Base-by-base conservation (phyloP, 2,797 vertebrate genomes). In the Darevskia nairensis region DNA sequence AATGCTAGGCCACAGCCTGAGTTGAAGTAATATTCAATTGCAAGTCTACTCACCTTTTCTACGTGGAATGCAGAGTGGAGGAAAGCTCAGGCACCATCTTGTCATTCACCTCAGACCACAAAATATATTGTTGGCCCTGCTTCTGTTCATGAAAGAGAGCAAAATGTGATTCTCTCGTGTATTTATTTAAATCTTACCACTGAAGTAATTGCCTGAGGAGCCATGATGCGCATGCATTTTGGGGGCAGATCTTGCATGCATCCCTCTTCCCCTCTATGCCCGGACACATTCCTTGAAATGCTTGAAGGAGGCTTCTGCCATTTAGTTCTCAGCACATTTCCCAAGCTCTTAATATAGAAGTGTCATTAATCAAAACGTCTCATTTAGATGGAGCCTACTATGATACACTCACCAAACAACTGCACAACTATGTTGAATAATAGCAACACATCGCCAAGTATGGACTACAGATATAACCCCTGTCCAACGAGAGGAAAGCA, bases 371-470 rank as follows among this genome's bases (percentile, higher is more conserved):
- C 8, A 39, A 41, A 39, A 64, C 23, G 4, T 64, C 7, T 19
- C 89, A 90, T 35, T 80, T 92, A 84, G 64, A 90, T 91, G 71
- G 44, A 93, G 66, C 55, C 11, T 88, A 59, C 75, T 59, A 46
- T 86, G 72, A 92, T 91, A 91, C 88, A 90, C 90, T 89, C 89
- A 92, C 85, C 89, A 94, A 77, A 69, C 76, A 91, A 89, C 78
- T 89, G 88, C 69, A 87, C 84, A 91, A 55, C 86, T 89, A 91
- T n/a, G 87, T 89, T 94, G 89, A 92, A 93, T 94, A 92, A 92
- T 93, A 93, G 86, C 61, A 90, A 85, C 90, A 10, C 86, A 94
- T 92, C 89, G 87, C 91, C 94, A 94, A 93, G 91, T 93, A 92
- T 94, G 94, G 93, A 23, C 9, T 93, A 89, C 91, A 92, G 84